Percentiles rank a stretch among this genome's conserved stretches.
Evolutionary conservation across 2,888 invertebrate genomes (phyloP).

Genomic region (Polia nebulosa): DNA sequence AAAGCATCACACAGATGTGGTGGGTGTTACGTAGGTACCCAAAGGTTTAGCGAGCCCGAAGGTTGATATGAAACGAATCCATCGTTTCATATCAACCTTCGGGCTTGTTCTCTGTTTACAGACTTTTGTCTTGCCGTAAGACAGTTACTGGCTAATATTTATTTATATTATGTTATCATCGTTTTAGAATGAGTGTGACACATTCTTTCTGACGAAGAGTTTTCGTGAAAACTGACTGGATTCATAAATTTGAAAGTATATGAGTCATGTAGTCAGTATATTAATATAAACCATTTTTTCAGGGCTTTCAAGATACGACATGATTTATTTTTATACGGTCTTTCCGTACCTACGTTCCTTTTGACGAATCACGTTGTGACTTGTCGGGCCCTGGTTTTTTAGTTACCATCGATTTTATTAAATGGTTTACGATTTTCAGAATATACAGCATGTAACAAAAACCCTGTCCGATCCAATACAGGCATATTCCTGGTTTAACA

Average conservation of each 20-base stretch:
- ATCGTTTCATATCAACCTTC: not conserved
- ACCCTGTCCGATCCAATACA: too few relatives aligned
- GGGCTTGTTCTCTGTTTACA: too few relatives aligned
- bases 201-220: constrained; percentile 16
- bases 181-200: constrained; percentile 29
- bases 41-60: too few relatives aligned
- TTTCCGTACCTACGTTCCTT: not conserved
- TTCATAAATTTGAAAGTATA: constrained; percentile 29
- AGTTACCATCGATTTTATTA: not conserved
- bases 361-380: constrained; percentile 1
- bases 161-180: constrained; percentile 13
- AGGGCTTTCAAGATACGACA: constrained; percentile 29
- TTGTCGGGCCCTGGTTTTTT: not conserved
- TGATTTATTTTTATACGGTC: constrained; percentile 36
- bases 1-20: too few relatives aligned
- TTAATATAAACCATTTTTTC: constrained; percentile 37
- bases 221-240: constrained; percentile 25
- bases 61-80: too few relatives aligned
- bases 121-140: not conserved
- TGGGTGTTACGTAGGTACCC: too few relatives aligned
- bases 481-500: too few relatives aligned
- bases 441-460: too few relatives aligned
- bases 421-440: too few relatives aligned
- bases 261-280: constrained; percentile 43
- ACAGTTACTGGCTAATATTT: not conserved